Conservation (phyloP, 2,797 vertebrate genomes). For the Diplodus puntazzo region DNA sequence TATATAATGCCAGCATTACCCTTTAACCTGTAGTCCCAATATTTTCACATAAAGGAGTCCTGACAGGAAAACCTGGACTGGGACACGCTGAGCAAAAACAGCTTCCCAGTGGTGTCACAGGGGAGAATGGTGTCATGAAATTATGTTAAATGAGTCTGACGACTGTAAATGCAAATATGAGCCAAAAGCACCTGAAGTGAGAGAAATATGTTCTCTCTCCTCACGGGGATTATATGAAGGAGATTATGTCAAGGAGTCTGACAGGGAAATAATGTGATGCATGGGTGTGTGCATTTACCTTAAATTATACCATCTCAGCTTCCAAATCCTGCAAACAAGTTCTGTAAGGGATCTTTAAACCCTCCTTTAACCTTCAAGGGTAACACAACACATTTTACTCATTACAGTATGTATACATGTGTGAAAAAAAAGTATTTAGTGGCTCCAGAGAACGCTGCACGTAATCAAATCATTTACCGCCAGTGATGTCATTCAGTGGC, state of each 20-base stretch:
- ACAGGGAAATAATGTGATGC: slow-evolving; percentile 44
- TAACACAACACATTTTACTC: too few relatives aligned
- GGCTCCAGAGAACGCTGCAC: too few relatives aligned
- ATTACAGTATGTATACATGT: too few relatives aligned
- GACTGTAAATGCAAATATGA: slow-evolving; percentile 61
- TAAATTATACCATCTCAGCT: slow-evolving; percentile 22
- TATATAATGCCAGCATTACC: neutral
- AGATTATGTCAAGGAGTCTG: slow-evolving; percentile 46
- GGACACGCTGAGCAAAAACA: slow-evolving; percentile 2
- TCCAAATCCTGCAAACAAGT: slow-evolving; percentile 20
- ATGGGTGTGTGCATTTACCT: slow-evolving; percentile 35
- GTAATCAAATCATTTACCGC: too few relatives aligned
- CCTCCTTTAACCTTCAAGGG: neutral
- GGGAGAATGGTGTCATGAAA: slow-evolving; percentile 31
- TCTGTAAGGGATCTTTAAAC: neutral
- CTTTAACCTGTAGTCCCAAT: slow-evolving; percentile 20
- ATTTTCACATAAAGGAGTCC: neutral
- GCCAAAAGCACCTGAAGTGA: slow-evolving; percentile 53
- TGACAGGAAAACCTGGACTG: slow-evolving; percentile 4
- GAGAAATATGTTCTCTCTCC: slow-evolving; percentile 42
- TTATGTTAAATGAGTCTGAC: slow-evolving; percentile 50
- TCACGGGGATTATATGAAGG: slow-evolving; percentile 50
- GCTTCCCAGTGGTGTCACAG: slow-evolving; percentile 24
- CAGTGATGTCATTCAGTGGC: too few relatives aligned
- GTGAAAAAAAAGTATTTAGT: too few relatives aligned